Conservation (phyloP, 2,888 invertebrate species). For the Hydropsyche betteni region DNA sequence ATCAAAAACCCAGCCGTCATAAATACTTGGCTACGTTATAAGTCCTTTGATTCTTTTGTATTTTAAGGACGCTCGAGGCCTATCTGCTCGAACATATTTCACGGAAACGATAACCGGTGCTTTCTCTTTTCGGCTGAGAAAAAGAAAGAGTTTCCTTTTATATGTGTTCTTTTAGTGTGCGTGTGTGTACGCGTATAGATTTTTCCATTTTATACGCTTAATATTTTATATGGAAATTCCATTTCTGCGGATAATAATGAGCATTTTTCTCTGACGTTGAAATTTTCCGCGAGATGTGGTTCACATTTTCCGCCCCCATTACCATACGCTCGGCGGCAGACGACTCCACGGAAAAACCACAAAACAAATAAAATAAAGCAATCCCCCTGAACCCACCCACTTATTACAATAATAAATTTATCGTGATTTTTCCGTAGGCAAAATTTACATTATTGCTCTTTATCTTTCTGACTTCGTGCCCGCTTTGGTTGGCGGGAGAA, state of each 20-base stretch:
- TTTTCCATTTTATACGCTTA: constrained; percentile 30
- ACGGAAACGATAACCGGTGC: constrained; percentile 32
- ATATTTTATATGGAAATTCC: constrained; percentile 35
- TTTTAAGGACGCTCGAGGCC: constrained; percentile 32
- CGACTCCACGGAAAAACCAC: constrained; percentile 8
- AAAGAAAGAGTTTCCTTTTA: constrained; percentile 22
- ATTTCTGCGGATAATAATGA: constrained; percentile 33
- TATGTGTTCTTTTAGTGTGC: constrained; percentile 1
- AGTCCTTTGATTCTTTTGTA: constrained; percentile 35
- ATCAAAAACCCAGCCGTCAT: constrained; percentile 31
- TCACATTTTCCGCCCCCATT: constrained; percentile 28
- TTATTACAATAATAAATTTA: constrained; percentile 30
- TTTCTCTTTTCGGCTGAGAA: constrained; percentile 17
- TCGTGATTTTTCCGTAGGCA: constrained; percentile 24
- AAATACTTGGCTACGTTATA: constrained; percentile 20
- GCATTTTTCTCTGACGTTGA: constrained; percentile 29
- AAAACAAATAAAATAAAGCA: constrained; percentile 24
- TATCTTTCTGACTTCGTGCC: not conserved
- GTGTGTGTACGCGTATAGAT: constrained; percentile 19
- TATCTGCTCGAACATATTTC: constrained; percentile 26
- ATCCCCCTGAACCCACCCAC: not conserved
- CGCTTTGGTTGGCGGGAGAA: too few species aligned
- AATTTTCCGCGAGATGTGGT: constrained; percentile 31
- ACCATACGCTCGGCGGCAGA: constrained; percentile 30
- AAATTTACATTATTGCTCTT: constrained; percentile 17